These are phyloP conservation scores for Syngnathus rostellatus DNA, from an alignment of 2,797 vertebrate genomes.

Conservation along the genomic window DNA sequence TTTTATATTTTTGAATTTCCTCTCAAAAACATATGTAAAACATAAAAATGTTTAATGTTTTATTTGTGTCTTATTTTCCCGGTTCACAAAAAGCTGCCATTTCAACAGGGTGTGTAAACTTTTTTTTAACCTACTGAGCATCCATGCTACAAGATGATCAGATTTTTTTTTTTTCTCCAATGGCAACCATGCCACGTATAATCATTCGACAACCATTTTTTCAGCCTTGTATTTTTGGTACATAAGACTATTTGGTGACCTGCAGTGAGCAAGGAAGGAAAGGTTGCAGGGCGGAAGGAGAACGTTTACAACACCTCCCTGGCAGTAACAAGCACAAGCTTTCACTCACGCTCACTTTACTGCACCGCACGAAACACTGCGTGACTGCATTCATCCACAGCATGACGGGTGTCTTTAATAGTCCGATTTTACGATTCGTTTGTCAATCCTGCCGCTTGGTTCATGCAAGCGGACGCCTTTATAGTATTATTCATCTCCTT, in stretches of 20 bases:
- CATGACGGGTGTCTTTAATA: neutral
- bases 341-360: neutral
- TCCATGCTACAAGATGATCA: neutral
- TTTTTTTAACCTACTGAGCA: neutral
- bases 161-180: neutral
- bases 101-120: neutral
- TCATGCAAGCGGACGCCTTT: neutral
- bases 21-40: too few relatives aligned
- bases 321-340: conserved; percentile 30
- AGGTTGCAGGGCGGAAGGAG: conserved; percentile 54
- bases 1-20: neutral
- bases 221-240: conserved; percentile 20
- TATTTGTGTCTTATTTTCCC: neutral
- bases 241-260: conserved; percentile 31
- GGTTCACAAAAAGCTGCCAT: neutral
- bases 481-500: neutral
- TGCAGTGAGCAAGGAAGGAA: conserved; percentile 55
- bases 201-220: neutral
- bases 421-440: neutral
- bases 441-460: neutral
- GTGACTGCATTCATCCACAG: neutral
- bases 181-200: neutral
- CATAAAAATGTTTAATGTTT: neutral
- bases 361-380: neutral
- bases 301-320: conserved; percentile 49